Percentiles rank a stretch among this genome's conserved stretches.
These are phyloP conservation scores for Poecilia wingei DNA, from an alignment of 2,797 vertebrate species.

Conservation along the genomic window DNA sequence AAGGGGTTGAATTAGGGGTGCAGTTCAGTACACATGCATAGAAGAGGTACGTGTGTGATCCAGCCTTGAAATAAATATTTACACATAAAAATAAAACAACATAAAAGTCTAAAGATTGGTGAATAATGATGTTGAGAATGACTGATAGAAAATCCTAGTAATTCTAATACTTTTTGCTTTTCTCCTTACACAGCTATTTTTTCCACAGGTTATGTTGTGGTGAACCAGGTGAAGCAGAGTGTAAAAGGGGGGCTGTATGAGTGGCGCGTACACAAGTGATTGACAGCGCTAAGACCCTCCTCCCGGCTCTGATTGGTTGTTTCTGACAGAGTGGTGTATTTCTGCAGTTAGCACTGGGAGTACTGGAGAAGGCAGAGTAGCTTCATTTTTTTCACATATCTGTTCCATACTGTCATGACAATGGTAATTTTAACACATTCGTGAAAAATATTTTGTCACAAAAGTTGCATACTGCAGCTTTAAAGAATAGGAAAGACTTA, in stretches of 20 bases:
- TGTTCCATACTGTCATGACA: no score
- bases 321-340: no score
- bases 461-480: no score
- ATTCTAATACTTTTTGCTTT: neutral
- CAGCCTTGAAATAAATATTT: neutral
- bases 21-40: neutral
- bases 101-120: neutral
- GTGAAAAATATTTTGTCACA: no score
- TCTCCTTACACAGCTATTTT: neutral
- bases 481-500: neutral
- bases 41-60: neutral
- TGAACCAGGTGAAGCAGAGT: neutral
- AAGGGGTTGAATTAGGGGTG: neutral
- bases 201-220: neutral
- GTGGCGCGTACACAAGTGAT: no score
- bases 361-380: no score
- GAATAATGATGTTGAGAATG: neutral
- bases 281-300: no score
- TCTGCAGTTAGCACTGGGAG: no score
- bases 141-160: neutral
- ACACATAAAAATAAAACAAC: neutral
- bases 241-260: no score
- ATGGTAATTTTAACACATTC: no score
- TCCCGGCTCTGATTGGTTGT: no score
- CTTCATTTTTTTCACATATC: no score